Evolutionary conservation across 2,888 invertebrate genomes (phyloP), one percentile per base, ranked within the genome.

Genomic region (Eustalomyia histrio): DNA sequence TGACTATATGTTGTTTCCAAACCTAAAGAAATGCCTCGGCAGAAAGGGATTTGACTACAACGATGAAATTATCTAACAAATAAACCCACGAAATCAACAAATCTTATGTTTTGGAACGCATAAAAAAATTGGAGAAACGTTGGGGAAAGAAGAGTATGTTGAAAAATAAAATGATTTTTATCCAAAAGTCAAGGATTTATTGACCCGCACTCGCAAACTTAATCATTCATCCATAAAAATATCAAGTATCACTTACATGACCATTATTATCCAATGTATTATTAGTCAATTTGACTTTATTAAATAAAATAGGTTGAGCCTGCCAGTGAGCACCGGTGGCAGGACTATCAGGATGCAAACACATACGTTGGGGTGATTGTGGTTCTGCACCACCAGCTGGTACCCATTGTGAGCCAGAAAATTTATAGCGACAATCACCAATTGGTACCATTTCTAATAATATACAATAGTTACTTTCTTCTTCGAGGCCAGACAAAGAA

Each of bases 291-390:
- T 97, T 97, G 64, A 97, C 92, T 88, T 96, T 95, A 88, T 94
- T 94, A 87, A 97, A 97, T 33, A 93, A 93, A 72, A 96, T 92
- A 0, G 95, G 93, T 87, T 97, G 96, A 0, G 94, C 94, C 91
- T 96, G 96, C 97, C 97, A 97, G 87, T 96, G 95, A 39, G 94
- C 93, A 0, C 97, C 97, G 0, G 94, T 94, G 0, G 96, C 95
- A 0, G 97, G 97, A 0, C 96, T 95, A 86, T 97, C 96, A 0
- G 97, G 97, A 91, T 97, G 97, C 83, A 96, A 91, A 91, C 95
- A 97, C 83, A 96, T 92, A 5, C 95, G 91, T 33, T 94, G 92
- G 2, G 95, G 94, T 12, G 93, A 93, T 90, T 97, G 96, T 0
- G 95, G 95, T 85, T 97, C 97, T 0, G 96, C 96, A 6, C 96